phyloP scores from a whole-genome alignment of 2,888 invertebrate genomes.

The Pherbina coryleti region DNA sequence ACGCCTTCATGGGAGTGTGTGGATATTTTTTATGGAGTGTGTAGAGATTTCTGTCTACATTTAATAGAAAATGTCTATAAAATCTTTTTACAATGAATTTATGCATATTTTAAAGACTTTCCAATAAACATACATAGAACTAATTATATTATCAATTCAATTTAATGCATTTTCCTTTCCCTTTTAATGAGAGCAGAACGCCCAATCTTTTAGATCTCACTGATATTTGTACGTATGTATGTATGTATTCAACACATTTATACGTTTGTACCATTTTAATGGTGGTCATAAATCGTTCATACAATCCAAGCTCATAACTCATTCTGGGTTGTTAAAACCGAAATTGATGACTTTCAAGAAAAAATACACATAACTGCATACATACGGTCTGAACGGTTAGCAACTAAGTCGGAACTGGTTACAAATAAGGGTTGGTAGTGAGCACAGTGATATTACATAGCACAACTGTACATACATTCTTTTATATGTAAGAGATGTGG shows the following conservation, averaged over 20 bases:
- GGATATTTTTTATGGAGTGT: too few relatives aligned
- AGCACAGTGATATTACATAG: too few relatives aligned
- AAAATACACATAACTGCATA: not conserved
- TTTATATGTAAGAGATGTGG: not conserved
- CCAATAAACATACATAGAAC: not conserved
- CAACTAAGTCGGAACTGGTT: not conserved
- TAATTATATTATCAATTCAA: not conserved
- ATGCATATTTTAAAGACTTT: too few relatives aligned
- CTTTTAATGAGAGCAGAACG: not conserved
- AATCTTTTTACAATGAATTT: too few relatives aligned
- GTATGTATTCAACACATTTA: not conserved
- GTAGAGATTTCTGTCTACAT: too few relatives aligned
- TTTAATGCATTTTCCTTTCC: too few relatives aligned
- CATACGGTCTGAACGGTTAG: not conserved
- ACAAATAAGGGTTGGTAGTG: not conserved
- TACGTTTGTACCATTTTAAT: conserved; percentile 20
- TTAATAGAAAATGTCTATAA: too few relatives aligned
- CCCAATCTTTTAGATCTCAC: too few relatives aligned
- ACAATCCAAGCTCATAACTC: conserved; percentile 24
- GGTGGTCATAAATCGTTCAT: conserved; percentile 25
- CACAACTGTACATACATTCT: not conserved
- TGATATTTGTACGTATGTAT: not conserved
- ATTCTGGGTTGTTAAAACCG: conserved; percentile 8
- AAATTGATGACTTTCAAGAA: conserved; percentile 30
- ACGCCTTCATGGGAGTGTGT: too few relatives aligned